Conservation (phyloP, 2,797 vertebrate species). For the Melopsittacus undulatus region DNA sequence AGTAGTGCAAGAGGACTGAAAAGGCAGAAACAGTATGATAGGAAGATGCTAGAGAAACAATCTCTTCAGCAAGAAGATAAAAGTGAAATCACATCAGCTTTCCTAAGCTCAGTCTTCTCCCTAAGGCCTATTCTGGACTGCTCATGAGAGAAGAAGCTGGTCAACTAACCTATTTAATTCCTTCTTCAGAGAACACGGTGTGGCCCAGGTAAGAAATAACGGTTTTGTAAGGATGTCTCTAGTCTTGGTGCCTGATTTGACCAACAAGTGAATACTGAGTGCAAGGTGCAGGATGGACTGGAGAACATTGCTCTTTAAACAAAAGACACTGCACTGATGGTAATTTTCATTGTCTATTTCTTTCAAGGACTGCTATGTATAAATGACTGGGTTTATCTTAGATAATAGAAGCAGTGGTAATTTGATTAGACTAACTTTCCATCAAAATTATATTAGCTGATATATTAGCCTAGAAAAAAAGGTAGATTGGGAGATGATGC, state of each 20-base stretch:
- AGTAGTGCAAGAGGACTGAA: background rate
- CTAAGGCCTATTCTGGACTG: background rate
- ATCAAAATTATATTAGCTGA: background rate
- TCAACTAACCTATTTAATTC: background rate
- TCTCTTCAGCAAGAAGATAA: background rate
- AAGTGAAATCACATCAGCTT: background rate
- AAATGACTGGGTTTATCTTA: background rate
- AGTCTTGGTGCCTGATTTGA: background rate
- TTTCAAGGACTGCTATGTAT: background rate
- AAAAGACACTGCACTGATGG: background rate
- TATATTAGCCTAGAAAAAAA: background rate
- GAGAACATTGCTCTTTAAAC: background rate
- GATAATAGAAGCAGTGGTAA: background rate
- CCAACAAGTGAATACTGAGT: background rate
- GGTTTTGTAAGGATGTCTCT: background rate
- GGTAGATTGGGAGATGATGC: background rate
- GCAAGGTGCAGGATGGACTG: background rate
- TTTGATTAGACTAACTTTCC: background rate
- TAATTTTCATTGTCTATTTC: background rate
- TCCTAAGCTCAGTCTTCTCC: background rate
- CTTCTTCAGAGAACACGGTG: background rate
- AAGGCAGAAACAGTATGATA: background rate
- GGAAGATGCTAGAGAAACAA: background rate
- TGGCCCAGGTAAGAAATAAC: background rate
- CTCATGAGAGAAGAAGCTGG: background rate